phyloP scores from a whole-genome alignment of 2,797 vertebrate genomes.

The Parambassis ranga region DNA sequence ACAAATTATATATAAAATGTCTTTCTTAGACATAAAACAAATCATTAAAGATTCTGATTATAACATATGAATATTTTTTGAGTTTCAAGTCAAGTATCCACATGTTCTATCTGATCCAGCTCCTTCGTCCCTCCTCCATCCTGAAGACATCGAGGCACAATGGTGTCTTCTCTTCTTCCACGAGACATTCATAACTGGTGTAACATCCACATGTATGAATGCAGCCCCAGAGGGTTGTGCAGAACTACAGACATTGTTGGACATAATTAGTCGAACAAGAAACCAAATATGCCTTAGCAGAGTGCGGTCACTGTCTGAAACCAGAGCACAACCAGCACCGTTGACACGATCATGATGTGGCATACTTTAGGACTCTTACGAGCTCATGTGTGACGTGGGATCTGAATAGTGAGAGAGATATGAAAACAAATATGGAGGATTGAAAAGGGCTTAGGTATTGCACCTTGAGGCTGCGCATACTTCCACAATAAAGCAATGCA shows the following conservation, averaged over 20 bases:
- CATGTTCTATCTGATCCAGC: not conserved
- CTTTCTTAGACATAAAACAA: slow-evolving; percentile 17
- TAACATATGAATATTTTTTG: too few relatives aligned
- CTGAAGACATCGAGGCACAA: slow-evolving; percentile 16
- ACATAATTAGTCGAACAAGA: slow-evolving; percentile 38
- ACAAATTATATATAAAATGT: not conserved
- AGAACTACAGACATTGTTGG: slow-evolving; percentile 33
- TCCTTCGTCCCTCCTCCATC: not conserved
- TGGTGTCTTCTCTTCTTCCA: slow-evolving; percentile 43
- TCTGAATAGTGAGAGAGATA: not conserved
- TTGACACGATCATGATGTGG: slow-evolving; percentile 19
- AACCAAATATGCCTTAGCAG: slow-evolving; percentile 51
- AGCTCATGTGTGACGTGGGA: slow-evolving; percentile 23
- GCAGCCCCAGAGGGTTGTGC: slow-evolving; percentile 26
- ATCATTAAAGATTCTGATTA: slow-evolving; percentile 20
- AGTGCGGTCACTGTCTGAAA: slow-evolving; percentile 24
- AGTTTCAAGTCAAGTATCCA: too few relatives aligned
- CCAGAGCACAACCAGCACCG: slow-evolving; percentile 4
- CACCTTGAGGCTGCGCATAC: slow-evolving; percentile 11
- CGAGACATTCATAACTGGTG: slow-evolving; percentile 13
- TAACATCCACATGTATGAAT: slow-evolving; percentile 35
- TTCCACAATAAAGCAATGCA: slow-evolving; percentile 16
- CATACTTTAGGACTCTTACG: slow-evolving; percentile 24
- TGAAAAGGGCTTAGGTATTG: not conserved
- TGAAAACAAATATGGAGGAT: slow-evolving; percentile 35